Conservation (phyloP, 2,797 vertebrate species). For the Tolypeutes matacus region DNA sequence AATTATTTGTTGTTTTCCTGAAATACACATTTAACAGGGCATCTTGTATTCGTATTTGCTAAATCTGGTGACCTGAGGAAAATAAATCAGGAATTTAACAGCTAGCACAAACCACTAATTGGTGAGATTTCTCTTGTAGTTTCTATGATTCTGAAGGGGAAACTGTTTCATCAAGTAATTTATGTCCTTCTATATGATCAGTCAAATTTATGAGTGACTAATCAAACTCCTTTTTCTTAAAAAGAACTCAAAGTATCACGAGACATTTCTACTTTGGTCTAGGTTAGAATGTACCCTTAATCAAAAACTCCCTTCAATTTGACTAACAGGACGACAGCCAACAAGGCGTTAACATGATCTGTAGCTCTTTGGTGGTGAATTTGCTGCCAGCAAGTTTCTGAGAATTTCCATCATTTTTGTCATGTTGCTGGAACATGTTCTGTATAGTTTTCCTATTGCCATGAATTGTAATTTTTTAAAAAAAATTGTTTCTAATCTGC, state of each 20-base stretch:
- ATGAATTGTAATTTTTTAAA: conserved; percentile 42
- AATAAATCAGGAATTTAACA: conserved; percentile 31
- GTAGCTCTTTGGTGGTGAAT: conserved; percentile 24
- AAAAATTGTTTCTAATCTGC: conserved; percentile 7
- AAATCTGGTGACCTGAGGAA: background rate
- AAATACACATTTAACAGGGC: conserved; percentile 6
- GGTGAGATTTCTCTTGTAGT: background rate
- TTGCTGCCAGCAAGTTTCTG: conserved; percentile 56
- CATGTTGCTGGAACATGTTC: conserved; percentile 52
- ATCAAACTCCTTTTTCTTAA: conserved; percentile 55
- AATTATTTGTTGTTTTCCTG: background rate
- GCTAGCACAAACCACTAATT: background rate
- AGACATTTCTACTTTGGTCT: conserved; percentile 47
- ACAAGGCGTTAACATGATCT: background rate
- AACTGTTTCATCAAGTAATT: background rate
- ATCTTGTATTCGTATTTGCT: background rate
- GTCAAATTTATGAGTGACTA: conserved; percentile 27
- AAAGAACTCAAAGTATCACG: conserved; percentile 41
- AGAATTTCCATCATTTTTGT: conserved; percentile 68
- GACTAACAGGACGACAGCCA: conserved; percentile 45
- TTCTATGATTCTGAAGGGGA: background rate
- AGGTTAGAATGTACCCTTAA: background rate
- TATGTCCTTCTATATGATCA: background rate
- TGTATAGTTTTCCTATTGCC: background rate
- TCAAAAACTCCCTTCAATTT: conserved; percentile 57